phyloP scores from a whole-genome alignment of 2,888 invertebrate species.

The Mythimna lalbum region DNA sequence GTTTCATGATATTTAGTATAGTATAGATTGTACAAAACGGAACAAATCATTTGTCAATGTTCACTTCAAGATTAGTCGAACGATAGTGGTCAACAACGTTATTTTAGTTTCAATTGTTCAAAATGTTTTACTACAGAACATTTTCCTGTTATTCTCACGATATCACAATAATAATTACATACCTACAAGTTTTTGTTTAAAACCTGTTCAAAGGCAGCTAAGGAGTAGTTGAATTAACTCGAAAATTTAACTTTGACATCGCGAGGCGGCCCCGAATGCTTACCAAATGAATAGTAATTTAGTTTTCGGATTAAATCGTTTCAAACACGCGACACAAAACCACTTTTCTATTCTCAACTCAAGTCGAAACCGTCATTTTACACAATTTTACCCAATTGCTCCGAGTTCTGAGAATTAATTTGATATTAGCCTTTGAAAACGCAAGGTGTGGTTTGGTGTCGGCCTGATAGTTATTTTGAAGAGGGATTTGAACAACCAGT shows the following conservation, averaged over 20 bases:
- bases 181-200: constrained; percentile 61
- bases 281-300: constrained; percentile 90
- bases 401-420: constrained; percentile 90
- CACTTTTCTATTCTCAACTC: constrained; percentile 89
- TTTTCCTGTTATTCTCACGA: constrained; percentile 59
- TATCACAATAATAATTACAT: constrained; percentile 66
- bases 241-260: constrained; percentile 86
- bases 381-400: constrained; percentile 90
- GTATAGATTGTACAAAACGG: background rate
- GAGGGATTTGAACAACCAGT: constrained; percentile 85
- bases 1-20: too few relatives aligned
- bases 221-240: constrained; percentile 77
- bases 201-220: constrained; percentile 59
- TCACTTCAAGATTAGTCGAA: constrained; percentile 33
- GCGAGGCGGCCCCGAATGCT: constrained; percentile 84
- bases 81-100: constrained; percentile 43
- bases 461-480: constrained; percentile 86
- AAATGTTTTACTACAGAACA: constrained; percentile 41
- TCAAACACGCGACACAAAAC: constrained; percentile 89
- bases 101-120: constrained; percentile 47
- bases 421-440: constrained; percentile 90
- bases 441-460: constrained; percentile 89
- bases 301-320: constrained; percentile 90
- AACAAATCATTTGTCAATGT: constrained; percentile 42
- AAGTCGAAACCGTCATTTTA: constrained; percentile 89